phyloP scores from a whole-genome alignment of 2,797 vertebrate species.

The Aldrovandia affinis region DNA sequence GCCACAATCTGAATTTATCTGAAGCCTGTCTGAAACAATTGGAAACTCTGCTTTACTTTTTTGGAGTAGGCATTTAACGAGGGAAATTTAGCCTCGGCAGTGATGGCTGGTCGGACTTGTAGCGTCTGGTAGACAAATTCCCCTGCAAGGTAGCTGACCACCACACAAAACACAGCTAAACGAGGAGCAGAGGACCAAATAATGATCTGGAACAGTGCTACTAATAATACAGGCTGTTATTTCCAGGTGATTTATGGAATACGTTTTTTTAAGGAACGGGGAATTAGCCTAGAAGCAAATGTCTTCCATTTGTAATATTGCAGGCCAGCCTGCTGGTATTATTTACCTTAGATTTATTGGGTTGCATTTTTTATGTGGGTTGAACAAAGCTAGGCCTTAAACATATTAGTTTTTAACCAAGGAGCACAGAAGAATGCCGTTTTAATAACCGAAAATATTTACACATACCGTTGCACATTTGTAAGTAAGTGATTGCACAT shows the following conservation, averaged over 20 bases:
- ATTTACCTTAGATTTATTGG: not conserved
- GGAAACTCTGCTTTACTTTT: not conserved
- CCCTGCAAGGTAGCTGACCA: not conserved
- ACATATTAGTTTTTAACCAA: not conserved
- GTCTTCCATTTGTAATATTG: conserved; percentile 38
- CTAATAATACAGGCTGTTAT: conserved; percentile 20
- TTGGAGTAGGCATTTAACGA: not conserved
- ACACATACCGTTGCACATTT: too few species aligned
- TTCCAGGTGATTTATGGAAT: conserved; percentile 29
- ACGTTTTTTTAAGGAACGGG: conserved; percentile 26
- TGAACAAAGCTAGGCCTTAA: not conserved
- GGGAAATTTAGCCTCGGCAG: not conserved
- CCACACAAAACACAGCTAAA: not conserved
- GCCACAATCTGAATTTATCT: conserved; percentile 3
- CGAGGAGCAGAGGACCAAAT: not conserved
- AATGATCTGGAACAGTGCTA: not conserved
- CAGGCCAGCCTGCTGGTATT: not conserved
- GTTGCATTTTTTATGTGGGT: not conserved
- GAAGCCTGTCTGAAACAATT: conserved; percentile 20
- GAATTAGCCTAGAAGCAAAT: conserved; percentile 11
- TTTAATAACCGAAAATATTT: not conserved
- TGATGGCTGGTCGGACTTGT: not conserved
- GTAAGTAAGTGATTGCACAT: too few species aligned
- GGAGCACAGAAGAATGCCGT: not conserved
- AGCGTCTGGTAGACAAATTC: not conserved